phyloP scores from a whole-genome alignment of 1,140 invertebrate species.

The Dinoponera quadriceps region DNA sequence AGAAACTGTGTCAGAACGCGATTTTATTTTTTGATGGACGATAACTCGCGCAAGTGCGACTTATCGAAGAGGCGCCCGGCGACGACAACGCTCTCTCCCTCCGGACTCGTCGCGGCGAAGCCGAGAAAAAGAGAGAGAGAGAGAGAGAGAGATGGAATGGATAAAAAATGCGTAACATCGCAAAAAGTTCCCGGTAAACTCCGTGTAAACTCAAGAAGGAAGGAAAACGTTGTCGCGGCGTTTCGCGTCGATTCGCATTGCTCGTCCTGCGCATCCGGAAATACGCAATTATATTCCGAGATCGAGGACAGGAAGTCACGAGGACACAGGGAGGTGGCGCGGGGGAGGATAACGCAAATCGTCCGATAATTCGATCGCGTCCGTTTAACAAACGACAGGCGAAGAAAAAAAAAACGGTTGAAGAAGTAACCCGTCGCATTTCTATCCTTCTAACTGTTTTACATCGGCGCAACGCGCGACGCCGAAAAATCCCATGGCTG shows the following conservation, averaged over 20 bases:
- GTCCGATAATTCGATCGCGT: no score
- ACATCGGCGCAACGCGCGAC: background rate
- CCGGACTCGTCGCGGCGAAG: background rate
- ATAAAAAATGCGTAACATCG: background rate
- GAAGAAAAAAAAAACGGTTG: no score
- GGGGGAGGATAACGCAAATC: no score
- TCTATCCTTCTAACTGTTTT: background rate
- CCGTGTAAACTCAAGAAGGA: background rate
- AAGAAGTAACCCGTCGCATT: background rate
- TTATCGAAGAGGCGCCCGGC: background rate
- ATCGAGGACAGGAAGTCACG: no score
- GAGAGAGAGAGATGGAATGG: background rate
- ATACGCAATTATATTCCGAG: no score
- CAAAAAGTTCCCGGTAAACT: background rate
- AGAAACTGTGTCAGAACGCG: background rate
- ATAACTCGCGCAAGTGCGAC: constrained; percentile 19
- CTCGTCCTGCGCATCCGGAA: background rate
- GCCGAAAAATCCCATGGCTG: background rate
- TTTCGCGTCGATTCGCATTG: no score
- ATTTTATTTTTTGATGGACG: constrained; percentile 10
- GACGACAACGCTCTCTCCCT: no score
- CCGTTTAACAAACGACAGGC: no score
- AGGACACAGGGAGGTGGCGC: no score
- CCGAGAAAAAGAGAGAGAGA: no score
- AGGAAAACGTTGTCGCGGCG: background rate